These are phyloP conservation scores for Drosophila serrata DNA, from an alignment of 1,140 invertebrate species.

Conservation along the genomic window DNA sequence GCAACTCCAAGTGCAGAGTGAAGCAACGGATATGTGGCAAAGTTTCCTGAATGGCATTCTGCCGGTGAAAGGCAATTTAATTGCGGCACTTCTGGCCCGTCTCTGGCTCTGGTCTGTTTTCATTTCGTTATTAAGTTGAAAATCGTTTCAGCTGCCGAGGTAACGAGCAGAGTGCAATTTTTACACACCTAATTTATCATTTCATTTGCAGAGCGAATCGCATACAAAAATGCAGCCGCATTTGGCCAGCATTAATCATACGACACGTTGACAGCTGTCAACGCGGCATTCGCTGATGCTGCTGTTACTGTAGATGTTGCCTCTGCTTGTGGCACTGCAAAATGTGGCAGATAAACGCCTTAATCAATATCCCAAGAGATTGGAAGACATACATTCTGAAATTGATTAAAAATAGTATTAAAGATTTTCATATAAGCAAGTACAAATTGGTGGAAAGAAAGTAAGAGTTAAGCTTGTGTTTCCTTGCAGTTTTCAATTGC, in stretches of 20 bases:
- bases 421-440: background rate
- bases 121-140: conserved; percentile 51
- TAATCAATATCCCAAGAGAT: conserved; percentile 6
- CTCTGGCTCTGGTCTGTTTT: conserved; percentile 37
- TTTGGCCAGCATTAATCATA: conserved; percentile 80
- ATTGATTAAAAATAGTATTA: background rate
- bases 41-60: conserved; percentile 49
- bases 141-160: conserved; percentile 37
- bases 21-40: conserved; percentile 49
- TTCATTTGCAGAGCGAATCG: conserved; percentile 60
- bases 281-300: conserved; percentile 44
- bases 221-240: conserved; percentile 70
- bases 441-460: background rate
- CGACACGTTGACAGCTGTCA: conserved; percentile 81
- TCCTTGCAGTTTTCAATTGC: background rate
- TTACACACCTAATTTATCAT: conserved; percentile 68
- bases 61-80: conserved; percentile 59
- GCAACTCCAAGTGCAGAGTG: conserved; percentile 45
- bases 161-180: conserved; percentile 29
- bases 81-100: conserved; percentile 45
- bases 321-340: conserved; percentile 2
- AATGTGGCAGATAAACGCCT: background rate
- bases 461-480: no score
- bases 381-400: background rate
- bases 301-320: conserved; percentile 15